Evolutionary conservation across 2,888 invertebrate genomes (phyloP).

Genomic region (Callyntrura guangdongensis): DNA sequence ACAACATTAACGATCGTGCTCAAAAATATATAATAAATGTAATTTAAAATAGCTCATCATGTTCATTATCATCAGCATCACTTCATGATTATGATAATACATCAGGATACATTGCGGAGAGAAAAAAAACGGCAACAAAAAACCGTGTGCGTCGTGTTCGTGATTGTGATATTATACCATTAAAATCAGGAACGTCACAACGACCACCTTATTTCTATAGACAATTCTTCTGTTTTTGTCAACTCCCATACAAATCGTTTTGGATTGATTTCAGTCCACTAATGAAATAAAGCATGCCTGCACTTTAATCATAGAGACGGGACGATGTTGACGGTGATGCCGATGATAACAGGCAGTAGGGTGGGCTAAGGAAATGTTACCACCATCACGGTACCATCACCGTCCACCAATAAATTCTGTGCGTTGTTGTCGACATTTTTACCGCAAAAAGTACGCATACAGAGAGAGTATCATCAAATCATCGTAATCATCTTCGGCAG

Average conservation of each 20-base stretch:
- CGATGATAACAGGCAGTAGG: background rate
- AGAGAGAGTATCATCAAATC: background rate
- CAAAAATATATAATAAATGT: background rate
- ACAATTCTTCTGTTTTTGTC: slow-evolving; percentile 35
- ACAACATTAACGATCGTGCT: background rate
- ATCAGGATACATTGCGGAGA: background rate
- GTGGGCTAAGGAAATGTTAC: slow-evolving; percentile 1
- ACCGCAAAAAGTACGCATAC: background rate
- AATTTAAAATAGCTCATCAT: slow-evolving; percentile 33
- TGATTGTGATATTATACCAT: slow-evolving; percentile 39
- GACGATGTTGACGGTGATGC: background rate
- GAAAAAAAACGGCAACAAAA: background rate
- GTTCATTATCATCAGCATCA: slow-evolving; percentile 32
- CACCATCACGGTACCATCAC: background rate
- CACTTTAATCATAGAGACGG: background rate
- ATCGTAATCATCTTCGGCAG: background rate
- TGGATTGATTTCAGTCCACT: slow-evolving; percentile 27
- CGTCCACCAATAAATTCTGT: background rate
- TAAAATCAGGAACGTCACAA: background rate
- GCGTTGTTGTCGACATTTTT: background rate
- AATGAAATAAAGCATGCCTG: background rate
- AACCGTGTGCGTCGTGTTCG: slow-evolving; percentile 21
- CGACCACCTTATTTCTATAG: background rate
- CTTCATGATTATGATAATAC: slow-evolving; percentile 17
- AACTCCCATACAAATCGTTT: slow-evolving; percentile 46